Conservation (phyloP, 2,113 vertebrate species). For the Tapirus terrestris region DNA sequence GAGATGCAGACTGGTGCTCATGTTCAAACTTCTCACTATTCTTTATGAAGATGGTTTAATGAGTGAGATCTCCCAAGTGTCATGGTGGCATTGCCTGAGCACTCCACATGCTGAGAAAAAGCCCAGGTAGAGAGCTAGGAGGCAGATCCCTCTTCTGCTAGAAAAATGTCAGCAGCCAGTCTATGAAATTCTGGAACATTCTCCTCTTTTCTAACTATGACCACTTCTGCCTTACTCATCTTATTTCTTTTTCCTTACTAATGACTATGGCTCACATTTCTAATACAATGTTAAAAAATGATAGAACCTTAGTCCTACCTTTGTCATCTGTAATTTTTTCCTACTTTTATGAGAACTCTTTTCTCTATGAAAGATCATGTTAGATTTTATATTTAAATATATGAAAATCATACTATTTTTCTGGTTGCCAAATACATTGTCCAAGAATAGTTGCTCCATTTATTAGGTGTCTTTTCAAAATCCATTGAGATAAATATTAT, state of each 20-base stretch:
- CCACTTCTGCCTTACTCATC: not conserved
- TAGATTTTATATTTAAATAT: conserved; percentile 23
- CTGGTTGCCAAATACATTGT: not conserved
- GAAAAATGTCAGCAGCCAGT: not conserved
- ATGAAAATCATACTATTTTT: not conserved
- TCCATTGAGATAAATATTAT: not conserved
- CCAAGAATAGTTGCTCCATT: not conserved
- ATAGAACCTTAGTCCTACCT: not conserved
- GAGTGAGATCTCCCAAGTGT: not conserved
- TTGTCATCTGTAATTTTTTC: not conserved
- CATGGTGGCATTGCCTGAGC: not conserved
- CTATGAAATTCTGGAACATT: not conserved
- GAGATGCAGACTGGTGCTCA: not conserved
- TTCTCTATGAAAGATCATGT: not conserved
- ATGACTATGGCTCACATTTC: conserved; percentile 12
- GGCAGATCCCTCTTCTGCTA: not conserved
- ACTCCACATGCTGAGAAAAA: not conserved
- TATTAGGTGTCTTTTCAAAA: not conserved
- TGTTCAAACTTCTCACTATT: not conserved
- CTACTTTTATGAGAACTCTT: conserved; percentile 31
- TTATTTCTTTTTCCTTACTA: conserved; percentile 52
- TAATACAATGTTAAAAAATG: conserved; percentile 23
- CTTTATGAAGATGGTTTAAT: not conserved
- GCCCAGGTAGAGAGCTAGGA: not conserved
- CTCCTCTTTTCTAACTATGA: not conserved